Evolutionary conservation across 1,140 invertebrate species (phyloP), one percentile per base, ranked within the genome.

Genomic region (Zaprionus davidi): DNA sequence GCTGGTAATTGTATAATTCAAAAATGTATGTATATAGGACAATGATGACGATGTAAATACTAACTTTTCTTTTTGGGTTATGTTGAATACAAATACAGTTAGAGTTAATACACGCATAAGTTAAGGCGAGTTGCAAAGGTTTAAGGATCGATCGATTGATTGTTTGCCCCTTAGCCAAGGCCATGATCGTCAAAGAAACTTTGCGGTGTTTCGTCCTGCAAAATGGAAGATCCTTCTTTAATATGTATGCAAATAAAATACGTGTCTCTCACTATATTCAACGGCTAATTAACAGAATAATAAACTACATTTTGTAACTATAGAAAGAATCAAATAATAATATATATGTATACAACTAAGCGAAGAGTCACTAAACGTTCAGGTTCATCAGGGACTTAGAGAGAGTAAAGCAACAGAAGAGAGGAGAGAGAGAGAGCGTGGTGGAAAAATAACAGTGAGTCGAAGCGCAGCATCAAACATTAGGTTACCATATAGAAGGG

Each of bases 111-210:
- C 70, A 83, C 81, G 84, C 71, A 81, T 71, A 79, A 57, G 67
- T 81, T 82, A 91, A 90, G 86, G 90, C 84, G 82, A 90, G 78
- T 88, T 88, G 78, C 53, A 84, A 80, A 63, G 65, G 51, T 71
- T 69, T 31, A 58, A 73, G 56, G 70, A 51, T 71, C 15, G 38
- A 44, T 63, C 60, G 62, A 34, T 34, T 20, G 31, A 15, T 66
- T 49, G 51, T 24, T 20, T 51, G 11, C 46, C 78, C 55, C 63
- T 82, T 98, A 99, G 91, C 98, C 98, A 80, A 99, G 95, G 76
- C 98, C 98, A 93, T 99, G 98, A 94, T 99, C 98, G 93, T 99
- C 98, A 93, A 99, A 99, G 94, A 99, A 98, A 91, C 98, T 98
- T 94, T 99, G 98, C 56, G 98, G 98, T 49, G 98, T 99, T 95